Percentiles rank a stretch among this genome's conserved stretches.
Evolutionary conservation across 2,888 invertebrate genomes (phyloP).

Genomic region (Cephus runcator): DNA sequence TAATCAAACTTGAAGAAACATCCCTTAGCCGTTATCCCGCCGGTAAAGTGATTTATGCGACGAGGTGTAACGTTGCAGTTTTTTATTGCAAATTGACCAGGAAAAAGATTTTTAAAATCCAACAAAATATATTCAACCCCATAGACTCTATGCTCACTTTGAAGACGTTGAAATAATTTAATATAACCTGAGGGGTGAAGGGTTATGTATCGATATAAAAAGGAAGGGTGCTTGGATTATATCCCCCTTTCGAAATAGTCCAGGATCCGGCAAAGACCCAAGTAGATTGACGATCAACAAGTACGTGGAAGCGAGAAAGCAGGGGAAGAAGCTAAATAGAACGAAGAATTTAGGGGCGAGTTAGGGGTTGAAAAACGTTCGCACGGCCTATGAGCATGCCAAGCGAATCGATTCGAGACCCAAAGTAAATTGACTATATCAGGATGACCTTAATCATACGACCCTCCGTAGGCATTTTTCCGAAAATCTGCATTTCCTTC

Average conservation of each 20-base stretch:
- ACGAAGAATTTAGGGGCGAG: conserved; percentile 12
- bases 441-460: background rate
- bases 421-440: conserved; percentile 1
- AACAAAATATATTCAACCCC: background rate
- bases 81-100: background rate
- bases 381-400: conserved; percentile 19
- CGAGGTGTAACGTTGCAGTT: background rate
- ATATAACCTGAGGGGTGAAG: background rate
- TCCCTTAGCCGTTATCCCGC: background rate
- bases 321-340: background rate
- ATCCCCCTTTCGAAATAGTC: background rate
- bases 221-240: background rate
- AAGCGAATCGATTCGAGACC: conserved; percentile 27
- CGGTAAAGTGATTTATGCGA: background rate
- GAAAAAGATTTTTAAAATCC: background rate
- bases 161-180: background rate
- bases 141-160: background rate
- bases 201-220: background rate
- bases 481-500: too few relatives aligned
- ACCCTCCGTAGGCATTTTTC: background rate
- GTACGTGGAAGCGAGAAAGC: background rate
- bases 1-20: background rate
- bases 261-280: background rate
- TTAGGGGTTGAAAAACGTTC: conserved; percentile 24
- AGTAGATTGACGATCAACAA: conserved; percentile 7